phyloP scores from a whole-genome alignment of 2,888 invertebrate genomes.

The Epistrophella euchroma region DNA sequence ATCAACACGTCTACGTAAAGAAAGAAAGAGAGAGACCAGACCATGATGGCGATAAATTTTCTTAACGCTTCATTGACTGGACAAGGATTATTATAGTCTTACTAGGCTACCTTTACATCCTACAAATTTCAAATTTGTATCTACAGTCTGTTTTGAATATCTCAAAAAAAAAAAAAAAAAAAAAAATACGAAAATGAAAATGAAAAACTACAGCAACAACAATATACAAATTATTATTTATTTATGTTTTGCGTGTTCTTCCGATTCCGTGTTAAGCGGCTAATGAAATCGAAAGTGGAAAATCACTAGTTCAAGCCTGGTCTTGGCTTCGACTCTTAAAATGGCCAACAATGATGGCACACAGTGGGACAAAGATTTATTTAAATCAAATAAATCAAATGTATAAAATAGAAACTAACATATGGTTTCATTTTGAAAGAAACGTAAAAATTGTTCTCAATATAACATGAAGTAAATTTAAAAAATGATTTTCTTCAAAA shows the following conservation, averaged over 20 bases:
- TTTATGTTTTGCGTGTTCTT: conserved; percentile 70
- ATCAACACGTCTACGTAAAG: conserved; percentile 38
- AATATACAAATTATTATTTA: conserved; percentile 53
- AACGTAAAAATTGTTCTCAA: no score
- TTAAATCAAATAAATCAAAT: no score
- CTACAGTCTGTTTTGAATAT: conserved; percentile 22
- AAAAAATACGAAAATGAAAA: not conserved
- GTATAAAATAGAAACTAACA: no score
- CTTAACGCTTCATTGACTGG: conserved; percentile 18
- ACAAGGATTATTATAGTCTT: conserved; percentile 20
- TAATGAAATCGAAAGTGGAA: conserved; percentile 77
- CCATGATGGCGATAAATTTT: conserved; percentile 13
- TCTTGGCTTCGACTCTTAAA: conserved; percentile 2
- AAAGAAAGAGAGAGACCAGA: not conserved
- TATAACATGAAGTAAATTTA: no score
- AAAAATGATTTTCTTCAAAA: no score
- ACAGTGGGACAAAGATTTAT: not conserved
- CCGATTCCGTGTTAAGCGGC: conserved; percentile 77
- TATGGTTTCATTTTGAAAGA: no score
- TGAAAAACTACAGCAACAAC: conserved; percentile 21
- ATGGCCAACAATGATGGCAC: not conserved
- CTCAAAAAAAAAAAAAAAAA: conserved; percentile 15
- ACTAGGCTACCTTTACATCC: not conserved
- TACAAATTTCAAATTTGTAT: conserved; percentile 31
- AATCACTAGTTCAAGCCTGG: conserved; percentile 55